These are phyloP conservation scores for Melieria picta DNA, from an alignment of 2,888 invertebrate genomes.

Conservation along the genomic window DNA sequence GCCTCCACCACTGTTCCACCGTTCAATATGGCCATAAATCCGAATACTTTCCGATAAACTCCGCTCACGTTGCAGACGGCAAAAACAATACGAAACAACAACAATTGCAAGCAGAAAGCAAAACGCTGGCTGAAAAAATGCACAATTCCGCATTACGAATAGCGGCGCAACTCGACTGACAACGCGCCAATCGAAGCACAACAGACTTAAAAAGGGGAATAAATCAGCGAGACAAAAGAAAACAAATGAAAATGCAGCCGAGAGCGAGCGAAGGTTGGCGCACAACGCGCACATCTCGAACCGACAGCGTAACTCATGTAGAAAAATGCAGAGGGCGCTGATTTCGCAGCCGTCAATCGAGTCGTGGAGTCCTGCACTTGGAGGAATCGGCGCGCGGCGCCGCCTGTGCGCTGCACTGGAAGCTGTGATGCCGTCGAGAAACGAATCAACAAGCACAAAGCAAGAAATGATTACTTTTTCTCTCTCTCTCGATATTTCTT, in stretches of 20 bases:
- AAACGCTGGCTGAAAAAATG: constrained; percentile 14
- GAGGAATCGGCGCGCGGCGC: not conserved
- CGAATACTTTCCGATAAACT: too few species aligned
- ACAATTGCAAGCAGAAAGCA: constrained; percentile 3
- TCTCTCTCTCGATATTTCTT: constrained; percentile 37
- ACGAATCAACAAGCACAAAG: constrained; percentile 38
- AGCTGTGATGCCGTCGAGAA: constrained; percentile 6
- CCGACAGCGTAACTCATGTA: constrained; percentile 42
- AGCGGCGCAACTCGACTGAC: constrained; percentile 32
- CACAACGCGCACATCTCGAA: too few species aligned
- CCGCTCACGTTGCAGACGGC: too few species aligned
- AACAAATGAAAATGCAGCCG: constrained; percentile 19
- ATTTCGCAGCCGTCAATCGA: constrained; percentile 1
- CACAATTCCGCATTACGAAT: constrained; percentile 36
- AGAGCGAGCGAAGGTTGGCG: too few species aligned
- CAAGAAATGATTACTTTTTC: constrained; percentile 54
- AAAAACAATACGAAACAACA: too few species aligned
- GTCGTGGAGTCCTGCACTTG: not conserved
- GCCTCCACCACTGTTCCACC: not conserved
- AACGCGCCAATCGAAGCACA: constrained; percentile 42
- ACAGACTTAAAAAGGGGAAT: constrained; percentile 36
- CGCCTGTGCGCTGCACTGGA: not conserved
- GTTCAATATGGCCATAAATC: too few species aligned
- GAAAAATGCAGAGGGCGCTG: constrained; percentile 44
- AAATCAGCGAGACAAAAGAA: constrained; percentile 28